A percentile compares a stretch with the other conserved stretches of the same genome.
phyloP scores from a whole-genome alignment of 2,113 vertebrate genomes.

The Coreoperca whiteheadi region DNA sequence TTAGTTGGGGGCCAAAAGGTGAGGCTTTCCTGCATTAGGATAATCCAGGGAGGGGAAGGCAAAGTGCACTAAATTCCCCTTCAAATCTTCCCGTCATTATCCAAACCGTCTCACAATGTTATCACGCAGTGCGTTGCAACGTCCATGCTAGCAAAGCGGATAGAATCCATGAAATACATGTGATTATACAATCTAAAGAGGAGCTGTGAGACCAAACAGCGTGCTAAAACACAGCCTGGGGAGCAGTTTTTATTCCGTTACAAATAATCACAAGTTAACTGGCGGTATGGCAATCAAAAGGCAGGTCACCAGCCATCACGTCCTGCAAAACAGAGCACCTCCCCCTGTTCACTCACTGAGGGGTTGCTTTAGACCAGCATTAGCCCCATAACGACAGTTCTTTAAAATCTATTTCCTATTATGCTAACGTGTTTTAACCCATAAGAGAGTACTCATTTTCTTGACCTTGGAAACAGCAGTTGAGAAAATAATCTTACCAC shows the following conservation, averaged over 20 bases:
- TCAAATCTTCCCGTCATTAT: constrained; percentile 11
- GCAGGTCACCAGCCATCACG: background rate
- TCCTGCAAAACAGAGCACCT: background rate
- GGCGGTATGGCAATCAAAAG: constrained; percentile 20
- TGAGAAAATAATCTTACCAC: background rate
- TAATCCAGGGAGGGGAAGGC: background rate
- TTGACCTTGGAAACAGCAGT: background rate
- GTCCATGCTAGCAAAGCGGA: background rate
- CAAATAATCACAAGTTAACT: constrained; percentile 44
- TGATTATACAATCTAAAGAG: constrained; percentile 54
- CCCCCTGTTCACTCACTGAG: background rate
- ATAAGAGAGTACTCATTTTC: background rate
- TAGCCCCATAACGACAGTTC: background rate
- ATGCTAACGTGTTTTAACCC: background rate
- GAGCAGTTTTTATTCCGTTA: constrained; percentile 10
- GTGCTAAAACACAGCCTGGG: constrained; percentile 3
- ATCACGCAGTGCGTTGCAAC: background rate
- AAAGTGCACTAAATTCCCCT: background rate
- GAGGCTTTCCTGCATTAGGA: background rate
- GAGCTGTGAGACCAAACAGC: constrained; percentile 42
- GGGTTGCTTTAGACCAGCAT: background rate
- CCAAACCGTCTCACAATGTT: background rate
- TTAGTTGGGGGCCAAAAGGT: background rate
- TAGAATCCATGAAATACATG: constrained; percentile 30
- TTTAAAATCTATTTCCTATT: background rate